A percentile compares a stretch with the other conserved stretches of the same genome.
phyloP scores from a whole-genome alignment of 2,797 vertebrate genomes.

The Cossypha dichroa region DNA sequence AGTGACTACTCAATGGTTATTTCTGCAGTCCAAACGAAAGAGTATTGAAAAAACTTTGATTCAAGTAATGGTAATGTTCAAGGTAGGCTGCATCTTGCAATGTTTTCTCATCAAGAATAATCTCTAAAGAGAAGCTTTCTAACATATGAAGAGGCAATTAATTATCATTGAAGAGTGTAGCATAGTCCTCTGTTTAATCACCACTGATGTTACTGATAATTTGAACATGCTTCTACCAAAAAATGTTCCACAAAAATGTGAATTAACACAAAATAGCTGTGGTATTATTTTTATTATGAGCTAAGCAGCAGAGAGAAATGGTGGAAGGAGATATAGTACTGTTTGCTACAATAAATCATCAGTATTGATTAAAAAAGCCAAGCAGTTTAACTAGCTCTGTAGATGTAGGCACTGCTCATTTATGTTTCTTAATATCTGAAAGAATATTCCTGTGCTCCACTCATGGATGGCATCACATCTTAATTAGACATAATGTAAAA shows the following conservation, averaged over 20 bases:
- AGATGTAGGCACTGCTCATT: neutral
- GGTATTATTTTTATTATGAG: neutral
- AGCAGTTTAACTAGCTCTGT: neutral
- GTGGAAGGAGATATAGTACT: neutral
- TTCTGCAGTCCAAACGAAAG: neutral
- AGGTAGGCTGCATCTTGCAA: neutral
- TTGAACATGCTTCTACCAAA: neutral
- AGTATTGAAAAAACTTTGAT: neutral
- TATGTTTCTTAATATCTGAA: neutral
- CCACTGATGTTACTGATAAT: neutral
- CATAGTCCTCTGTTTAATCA: accelerated
- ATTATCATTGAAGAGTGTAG: neutral
- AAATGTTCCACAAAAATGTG: neutral
- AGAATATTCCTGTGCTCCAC: neutral
- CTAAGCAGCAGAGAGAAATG: neutral
- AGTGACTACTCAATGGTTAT: neutral
- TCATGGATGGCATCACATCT: neutral
- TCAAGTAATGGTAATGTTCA: neutral
- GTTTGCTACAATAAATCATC: neutral
- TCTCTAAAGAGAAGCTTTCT: neutral
- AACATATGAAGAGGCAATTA: neutral
- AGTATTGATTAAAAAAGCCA: neutral
- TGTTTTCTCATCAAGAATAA: neutral
- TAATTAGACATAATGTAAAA: neutral
- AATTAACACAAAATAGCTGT: neutral